Base-by-base conservation (phyloP, 2,113 vertebrate genomes). In the Vanacampus margaritifer region DNA sequence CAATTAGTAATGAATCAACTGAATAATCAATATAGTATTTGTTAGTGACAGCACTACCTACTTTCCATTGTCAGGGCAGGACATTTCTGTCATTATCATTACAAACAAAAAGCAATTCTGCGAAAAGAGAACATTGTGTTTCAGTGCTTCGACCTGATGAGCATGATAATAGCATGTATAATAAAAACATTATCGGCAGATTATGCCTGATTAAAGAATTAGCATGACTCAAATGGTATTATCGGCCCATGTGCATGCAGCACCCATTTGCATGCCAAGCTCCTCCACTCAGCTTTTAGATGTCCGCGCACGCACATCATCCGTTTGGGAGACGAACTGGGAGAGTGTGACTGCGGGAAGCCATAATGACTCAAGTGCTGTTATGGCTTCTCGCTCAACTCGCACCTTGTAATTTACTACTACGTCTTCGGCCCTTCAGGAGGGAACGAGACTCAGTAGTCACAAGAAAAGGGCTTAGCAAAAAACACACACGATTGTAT, bases 71-170 rank as follows among this genome's bases (percentile, higher is more conserved):
- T 76, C 46, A 75, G 39, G 17, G 50, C 65, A 65, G 36, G 57
- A 59, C 57, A 78, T 78, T 76, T 32, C 57, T 69, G 56, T 62
- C 58, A 65, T n/a, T 12, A 36, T 58, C n/a, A 14, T 46, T 19
- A 16, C 43, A n/a, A 50, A 41, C 21, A 19, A 43, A 43, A 60
- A 53, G 74, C 7, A 36, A 66, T 56, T 28, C 54, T 50, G 48
- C 56, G 37, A 32, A 32, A 32, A 32, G 28, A 32, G 2, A 32
- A 32, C 2, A 51, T 11, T 53, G 12, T 39, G 7, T 61, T 63
- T 74, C 61, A n/a, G 24, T 46, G 17, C 32, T 59, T 11, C 8
- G 19, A 36, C 28, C 16, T 56, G 32, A 8, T 0, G 0, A 23
- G 17, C 48, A 32, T 11, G 16, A 1, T 21, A 4, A 19, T 24